A percentile compares a stretch with the other conserved stretches of the same genome.
phyloP scores from a whole-genome alignment of 2,113 vertebrate species.

The Phalacrocorax carbo region DNA sequence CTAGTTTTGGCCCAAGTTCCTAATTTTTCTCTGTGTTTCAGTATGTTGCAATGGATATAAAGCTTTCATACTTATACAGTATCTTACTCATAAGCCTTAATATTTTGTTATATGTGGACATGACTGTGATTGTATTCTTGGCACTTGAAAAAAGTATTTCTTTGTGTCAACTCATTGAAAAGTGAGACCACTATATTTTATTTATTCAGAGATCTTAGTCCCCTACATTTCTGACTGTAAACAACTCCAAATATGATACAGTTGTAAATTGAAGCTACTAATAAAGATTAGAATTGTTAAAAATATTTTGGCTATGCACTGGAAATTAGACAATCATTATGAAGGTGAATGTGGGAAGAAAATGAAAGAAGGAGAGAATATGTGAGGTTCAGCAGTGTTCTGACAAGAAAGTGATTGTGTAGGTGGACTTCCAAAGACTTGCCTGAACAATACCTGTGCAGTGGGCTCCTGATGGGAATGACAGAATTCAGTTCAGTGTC shows the following conservation, averaged over 20 bases:
- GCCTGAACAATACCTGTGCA: background rate
- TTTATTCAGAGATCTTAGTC: background rate
- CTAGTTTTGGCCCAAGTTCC: background rate
- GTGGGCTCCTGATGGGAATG: background rate
- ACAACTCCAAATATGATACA: background rate
- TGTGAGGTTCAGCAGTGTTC: background rate
- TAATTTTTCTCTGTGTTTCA: background rate
- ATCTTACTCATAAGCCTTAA: background rate
- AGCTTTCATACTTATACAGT: background rate
- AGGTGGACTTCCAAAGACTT: slow-evolving; percentile 46
- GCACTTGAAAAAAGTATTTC: background rate
- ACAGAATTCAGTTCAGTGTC: slow-evolving; percentile 18
- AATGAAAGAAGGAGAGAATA: background rate
- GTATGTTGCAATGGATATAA: background rate
- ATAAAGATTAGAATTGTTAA: background rate
- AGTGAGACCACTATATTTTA: background rate
- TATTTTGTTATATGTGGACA: background rate
- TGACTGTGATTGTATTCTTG: background rate
- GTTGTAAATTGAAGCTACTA: background rate
- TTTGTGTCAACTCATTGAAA: background rate
- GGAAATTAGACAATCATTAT: background rate
- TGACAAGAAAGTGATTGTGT: background rate
- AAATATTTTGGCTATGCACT: background rate
- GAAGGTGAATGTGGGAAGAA: background rate
- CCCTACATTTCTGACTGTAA: background rate